A percentile compares a stretch with the other conserved stretches of the same genome.
Evolutionary conservation across 2,888 invertebrate species (phyloP).

Genomic region (Chelonus formosanus): DNA sequence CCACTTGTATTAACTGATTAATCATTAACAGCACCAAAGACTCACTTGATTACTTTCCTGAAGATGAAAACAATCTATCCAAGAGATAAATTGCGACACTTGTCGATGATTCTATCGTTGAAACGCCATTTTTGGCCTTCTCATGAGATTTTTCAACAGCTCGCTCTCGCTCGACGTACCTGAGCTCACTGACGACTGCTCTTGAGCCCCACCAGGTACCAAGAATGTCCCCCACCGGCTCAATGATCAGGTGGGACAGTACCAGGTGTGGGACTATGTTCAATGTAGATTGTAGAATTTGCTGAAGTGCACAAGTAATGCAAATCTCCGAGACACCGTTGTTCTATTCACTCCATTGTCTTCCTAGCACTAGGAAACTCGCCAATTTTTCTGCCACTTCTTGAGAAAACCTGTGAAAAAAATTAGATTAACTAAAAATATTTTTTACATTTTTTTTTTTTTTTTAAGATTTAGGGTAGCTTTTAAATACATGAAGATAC

Average conservation of each 20-base stretch:
- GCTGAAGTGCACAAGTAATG: constrained; percentile 21
- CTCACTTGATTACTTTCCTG: too few species aligned
- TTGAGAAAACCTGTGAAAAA: neutral
- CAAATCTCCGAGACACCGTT: too few species aligned
- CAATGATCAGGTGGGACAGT: constrained; percentile 27
- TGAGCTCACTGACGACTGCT: constrained; percentile 53
- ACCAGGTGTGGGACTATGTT: constrained; percentile 33
- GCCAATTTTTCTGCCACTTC: too few species aligned
- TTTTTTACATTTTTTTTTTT: too few species aligned
- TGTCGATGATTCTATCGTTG: constrained; percentile 36
- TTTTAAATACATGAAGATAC: too few species aligned
- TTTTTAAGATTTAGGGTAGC: too few species aligned
- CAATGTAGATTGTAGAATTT: neutral
- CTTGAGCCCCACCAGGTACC: constrained; percentile 30
- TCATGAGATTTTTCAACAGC: constrained; percentile 38
- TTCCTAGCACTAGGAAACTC: too few species aligned
- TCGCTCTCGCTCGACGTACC: constrained; percentile 52
- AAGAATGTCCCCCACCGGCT: neutral
- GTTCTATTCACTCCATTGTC: too few species aligned
- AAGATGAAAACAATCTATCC: too few species aligned
- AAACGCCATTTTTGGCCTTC: constrained; percentile 59
- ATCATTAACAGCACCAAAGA: neutral
- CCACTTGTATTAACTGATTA: neutral
- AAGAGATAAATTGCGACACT: constrained; percentile 1
- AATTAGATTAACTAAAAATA: neutral